Percentiles rank a stretch among this genome's conserved stretches.
phyloP scores from a whole-genome alignment of 37 sponge, comb jelly and placozoan species.

The Tethya wilhelma region DNA sequence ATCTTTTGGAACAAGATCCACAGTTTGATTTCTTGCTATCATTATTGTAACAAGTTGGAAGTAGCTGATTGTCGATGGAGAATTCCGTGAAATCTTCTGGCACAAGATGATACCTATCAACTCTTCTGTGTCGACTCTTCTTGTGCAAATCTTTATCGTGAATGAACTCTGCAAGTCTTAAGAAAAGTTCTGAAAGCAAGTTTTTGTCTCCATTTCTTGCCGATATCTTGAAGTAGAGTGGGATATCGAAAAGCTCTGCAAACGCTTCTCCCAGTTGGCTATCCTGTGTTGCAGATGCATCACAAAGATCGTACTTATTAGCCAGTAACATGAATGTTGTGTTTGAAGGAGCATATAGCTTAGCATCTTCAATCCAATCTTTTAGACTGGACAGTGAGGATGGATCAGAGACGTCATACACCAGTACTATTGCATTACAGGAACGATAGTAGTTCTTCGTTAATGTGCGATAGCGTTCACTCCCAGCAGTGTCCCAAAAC shows the following conservation, averaged over 20 bases:
- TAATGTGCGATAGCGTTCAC: constrained; percentile 88
- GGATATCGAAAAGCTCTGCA: not conserved
- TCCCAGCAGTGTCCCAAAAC: constrained; percentile 95
- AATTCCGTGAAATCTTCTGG: too few species aligned
- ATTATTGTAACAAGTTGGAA: too few species aligned
- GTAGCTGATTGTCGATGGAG: too few species aligned
- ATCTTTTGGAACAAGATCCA: too few species aligned
- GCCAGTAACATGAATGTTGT: constrained; percentile 83
- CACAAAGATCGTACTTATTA: constrained; percentile 85
- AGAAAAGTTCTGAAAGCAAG: too few species aligned
- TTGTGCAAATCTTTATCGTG: too few species aligned
- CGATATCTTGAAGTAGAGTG: constrained; percentile 20
- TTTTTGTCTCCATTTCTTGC: not conserved
- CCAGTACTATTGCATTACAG: constrained; percentile 85
- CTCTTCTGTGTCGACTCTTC: too few species aligned
- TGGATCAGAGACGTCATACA: constrained; percentile 86
- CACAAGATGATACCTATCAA: too few species aligned
- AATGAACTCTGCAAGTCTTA: too few species aligned
- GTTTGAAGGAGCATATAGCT: constrained; percentile 83
- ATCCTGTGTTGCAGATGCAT: too few species aligned
- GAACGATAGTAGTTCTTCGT: constrained; percentile 91
- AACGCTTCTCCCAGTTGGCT: not conserved
- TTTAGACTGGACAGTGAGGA: constrained; percentile 83
- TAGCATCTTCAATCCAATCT: constrained; percentile 85
- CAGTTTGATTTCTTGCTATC: too few species aligned